Base-by-base conservation (phyloP, 2,888 invertebrate genomes). In the Harmothoe impar region DNA sequence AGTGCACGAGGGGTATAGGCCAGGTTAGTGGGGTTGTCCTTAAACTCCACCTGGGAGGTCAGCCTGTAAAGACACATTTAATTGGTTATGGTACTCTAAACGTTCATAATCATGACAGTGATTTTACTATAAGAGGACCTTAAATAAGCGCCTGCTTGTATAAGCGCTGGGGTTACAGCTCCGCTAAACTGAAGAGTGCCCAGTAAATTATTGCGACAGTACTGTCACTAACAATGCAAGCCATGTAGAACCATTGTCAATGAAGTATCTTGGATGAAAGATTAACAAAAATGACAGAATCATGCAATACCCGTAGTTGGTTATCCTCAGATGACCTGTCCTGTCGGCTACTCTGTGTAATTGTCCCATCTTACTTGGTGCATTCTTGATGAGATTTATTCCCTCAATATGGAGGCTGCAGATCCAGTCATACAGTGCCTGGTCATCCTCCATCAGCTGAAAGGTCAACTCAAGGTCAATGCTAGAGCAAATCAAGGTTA, bases 11-110 rank as follows among this genome's bases (percentile, higher is more conserved):
- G 97, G 52, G 97, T 96, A 94, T 98, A 98, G 0, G 98, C 98
- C 85, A 97, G 97, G 94, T 98, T 98, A 93, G 97, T 97, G 0
- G 98, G 97, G 72, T 97, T 97, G 3, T 96, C 96, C 91, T 97
- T 97, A 72, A 97, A 97, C 94, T 97, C 97, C 0, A 98, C 97
- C 90, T 94, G 94, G 92, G 93, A 96, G 89, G 97, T 97, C 91
- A 97, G 96, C 0, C 97, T 97, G 91, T 3, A 29, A 72, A 29
- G 15, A 29, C 5, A 72, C 29, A 72, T n/a, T 62, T 15, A 62
- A 7, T 62, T 43, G 43, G 43, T 43, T 43, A 43, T 43, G 43
- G 43, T 43, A 7, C 10, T 43, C 43, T 43, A 43, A 7, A 3
- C 10, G 43, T 43, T 43, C 5, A 10, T 43, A 43, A 3, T 3